phyloP scores from a whole-genome alignment of 2,797 vertebrate genomes.

The Graptemys geographica region DNA sequence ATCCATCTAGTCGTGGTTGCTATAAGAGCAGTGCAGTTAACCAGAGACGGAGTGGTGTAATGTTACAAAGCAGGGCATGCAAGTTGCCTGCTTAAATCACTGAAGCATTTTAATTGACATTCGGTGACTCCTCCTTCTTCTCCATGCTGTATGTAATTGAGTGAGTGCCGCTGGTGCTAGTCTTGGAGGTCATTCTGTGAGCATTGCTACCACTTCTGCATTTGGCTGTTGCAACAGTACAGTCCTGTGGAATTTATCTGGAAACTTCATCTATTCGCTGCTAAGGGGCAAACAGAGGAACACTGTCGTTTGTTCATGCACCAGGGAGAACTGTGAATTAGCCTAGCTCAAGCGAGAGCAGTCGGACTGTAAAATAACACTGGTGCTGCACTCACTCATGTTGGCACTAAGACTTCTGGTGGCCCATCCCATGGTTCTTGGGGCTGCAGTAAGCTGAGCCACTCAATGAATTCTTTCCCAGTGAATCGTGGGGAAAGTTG shows the following conservation, averaged over 20 bases:
- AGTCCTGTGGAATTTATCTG: not conserved
- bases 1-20: conserved; percentile 53
- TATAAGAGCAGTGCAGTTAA: not conserved
- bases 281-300: accelerated
- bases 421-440: not conserved
- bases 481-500: not conserved
- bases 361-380: not conserved
- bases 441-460: accelerated
- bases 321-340: accelerated
- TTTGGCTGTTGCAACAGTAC: not conserved
- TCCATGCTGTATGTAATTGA: conserved; percentile 13
- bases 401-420: not conserved
- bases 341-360: accelerated
- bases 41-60: not conserved
- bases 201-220: not conserved
- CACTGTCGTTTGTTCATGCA: accelerated
- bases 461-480: not conserved
- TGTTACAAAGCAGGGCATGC: not conserved
- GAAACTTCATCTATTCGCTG: accelerated
- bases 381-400: not conserved
- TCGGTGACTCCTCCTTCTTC: conserved; percentile 42
- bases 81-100: conserved; percentile 50
- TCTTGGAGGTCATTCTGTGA: not conserved
- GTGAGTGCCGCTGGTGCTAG: not conserved
- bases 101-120: conserved; percentile 62